Base-by-base conservation (phyloP, 2,888 invertebrate species). In the Dorcus parallelipipedus region DNA sequence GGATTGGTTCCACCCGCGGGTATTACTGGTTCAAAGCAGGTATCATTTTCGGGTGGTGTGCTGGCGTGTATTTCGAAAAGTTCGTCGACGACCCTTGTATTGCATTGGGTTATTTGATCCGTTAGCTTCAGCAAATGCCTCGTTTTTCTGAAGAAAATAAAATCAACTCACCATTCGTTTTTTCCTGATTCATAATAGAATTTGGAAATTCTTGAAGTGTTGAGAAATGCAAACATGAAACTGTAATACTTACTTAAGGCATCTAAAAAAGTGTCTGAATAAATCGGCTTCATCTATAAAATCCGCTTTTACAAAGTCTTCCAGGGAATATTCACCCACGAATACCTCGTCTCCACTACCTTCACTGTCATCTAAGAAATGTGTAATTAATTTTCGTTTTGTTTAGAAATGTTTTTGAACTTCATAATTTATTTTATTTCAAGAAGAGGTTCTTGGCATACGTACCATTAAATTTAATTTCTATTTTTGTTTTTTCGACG, bases 241-340 rank as follows among this genome's bases (percentile, higher is more conserved):
- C 9, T 47, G 9, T n/a, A 48, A 45, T 38, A 39, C 49, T 40
- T 56, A 56, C 56, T 47, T 56, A 14, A 56, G 40, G 26, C 26
- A 47, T 17, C 26, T 26, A 10, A 56, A 56, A 17, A 56, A 56
- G 23, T 56, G 23, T 3, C 23, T 39, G 33, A 56, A 56, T 40
- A 56, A 41, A 14, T 56, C 56, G 14, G 52, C 47, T 52, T 56
- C 56, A 17, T 56, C 56, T 17, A 17, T 9, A 47, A 52, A 56
- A 40, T 56, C 40, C 9, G 38, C n/a, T 47, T 56, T 56, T 9
- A 56, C 26, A 8, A 38, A 43, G 7, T 56, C 45, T 9, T 56
- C 40, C 10, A 39, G n/a, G 17, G 26, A 47, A 23, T 51, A 56
- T 1, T 43, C 26, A 39, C 10, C 38, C 4, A 10, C 10, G 51